Percentiles rank a stretch among this genome's conserved stretches.
These are phyloP conservation scores for Suricata suricatta DNA, from an alignment of 2,113 vertebrate genomes.

Conservation along the genomic window DNA sequence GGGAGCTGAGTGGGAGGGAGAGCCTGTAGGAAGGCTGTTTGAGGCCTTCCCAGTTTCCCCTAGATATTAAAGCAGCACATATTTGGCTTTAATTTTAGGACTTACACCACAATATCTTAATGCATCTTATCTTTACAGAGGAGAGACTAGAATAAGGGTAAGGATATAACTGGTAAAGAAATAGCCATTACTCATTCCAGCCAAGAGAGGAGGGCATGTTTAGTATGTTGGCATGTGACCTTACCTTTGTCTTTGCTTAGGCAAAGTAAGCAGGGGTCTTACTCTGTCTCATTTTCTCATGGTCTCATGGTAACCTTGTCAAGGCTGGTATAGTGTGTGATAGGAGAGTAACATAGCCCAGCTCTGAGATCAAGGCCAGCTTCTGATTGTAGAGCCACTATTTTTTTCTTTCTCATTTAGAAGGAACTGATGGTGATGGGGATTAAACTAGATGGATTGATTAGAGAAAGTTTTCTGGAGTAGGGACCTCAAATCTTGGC, in stretches of 20 bases:
- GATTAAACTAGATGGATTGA: neutral
- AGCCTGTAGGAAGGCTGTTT: neutral
- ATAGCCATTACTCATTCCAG: neutral
- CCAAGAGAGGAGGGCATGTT: neutral
- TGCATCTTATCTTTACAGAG: neutral
- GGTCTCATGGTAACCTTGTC: neutral
- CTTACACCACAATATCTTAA: neutral
- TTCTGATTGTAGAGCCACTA: neutral
- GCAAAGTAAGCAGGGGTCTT: neutral
- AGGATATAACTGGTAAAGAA: neutral
- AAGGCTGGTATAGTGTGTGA: neutral
- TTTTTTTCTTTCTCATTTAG: neutral
- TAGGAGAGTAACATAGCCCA: neutral
- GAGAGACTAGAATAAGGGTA: neutral
- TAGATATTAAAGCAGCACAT: neutral
- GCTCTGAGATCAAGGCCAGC: neutral
- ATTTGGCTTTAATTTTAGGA: neutral
- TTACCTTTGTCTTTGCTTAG: slow-evolving; percentile 11
- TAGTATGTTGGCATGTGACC: neutral
- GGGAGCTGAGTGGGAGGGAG: neutral
- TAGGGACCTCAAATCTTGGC: neutral
- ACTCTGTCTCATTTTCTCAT: neutral
- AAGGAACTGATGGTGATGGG: neutral
- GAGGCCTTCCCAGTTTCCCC: neutral
- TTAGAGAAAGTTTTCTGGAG: neutral